phyloP scores from a whole-genome alignment of 1,140 invertebrate species.

The Drosophila tani region DNA sequence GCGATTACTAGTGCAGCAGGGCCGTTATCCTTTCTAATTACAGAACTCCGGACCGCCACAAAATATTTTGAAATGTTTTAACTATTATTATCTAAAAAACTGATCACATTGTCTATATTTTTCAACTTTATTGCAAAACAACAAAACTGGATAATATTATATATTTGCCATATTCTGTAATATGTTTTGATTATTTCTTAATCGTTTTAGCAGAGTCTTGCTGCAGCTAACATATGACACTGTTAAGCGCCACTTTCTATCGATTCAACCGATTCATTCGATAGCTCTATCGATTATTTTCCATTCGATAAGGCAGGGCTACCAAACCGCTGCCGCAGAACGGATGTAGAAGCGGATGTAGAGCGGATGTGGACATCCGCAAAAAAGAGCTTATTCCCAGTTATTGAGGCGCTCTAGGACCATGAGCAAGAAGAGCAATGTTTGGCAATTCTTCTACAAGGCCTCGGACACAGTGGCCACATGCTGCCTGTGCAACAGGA shows the following conservation, averaged over 20 bases:
- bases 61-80: too few relatives aligned
- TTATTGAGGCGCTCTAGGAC: not conserved
- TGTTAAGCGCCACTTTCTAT: not conserved
- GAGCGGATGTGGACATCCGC: constrained; percentile 70
- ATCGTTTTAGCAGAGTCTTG: too few relatives aligned
- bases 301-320: constrained; percentile 71
- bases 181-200: too few relatives aligned
- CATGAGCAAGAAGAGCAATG: constrained; percentile 69
- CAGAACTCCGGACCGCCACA: too few relatives aligned
- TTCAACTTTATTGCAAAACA: too few relatives aligned
- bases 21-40: too few relatives aligned
- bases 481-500: constrained; percentile 57
- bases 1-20: too few relatives aligned
- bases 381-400: constrained; percentile 25
- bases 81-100: too few relatives aligned
- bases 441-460: constrained; percentile 68
- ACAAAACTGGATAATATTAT: too few relatives aligned
- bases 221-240: too few relatives aligned
- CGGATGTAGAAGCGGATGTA: constrained; percentile 49
- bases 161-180: too few relatives aligned
- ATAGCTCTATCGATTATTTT: constrained; percentile 7
- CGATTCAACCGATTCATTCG: not conserved
- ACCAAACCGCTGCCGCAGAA: constrained; percentile 42
- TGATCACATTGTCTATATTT: too few relatives aligned
- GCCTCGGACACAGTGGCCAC: constrained; percentile 57